Evolutionary conservation across 2,113 vertebrate species (phyloP).

Genomic region (Dermatemys mawii): DNA sequence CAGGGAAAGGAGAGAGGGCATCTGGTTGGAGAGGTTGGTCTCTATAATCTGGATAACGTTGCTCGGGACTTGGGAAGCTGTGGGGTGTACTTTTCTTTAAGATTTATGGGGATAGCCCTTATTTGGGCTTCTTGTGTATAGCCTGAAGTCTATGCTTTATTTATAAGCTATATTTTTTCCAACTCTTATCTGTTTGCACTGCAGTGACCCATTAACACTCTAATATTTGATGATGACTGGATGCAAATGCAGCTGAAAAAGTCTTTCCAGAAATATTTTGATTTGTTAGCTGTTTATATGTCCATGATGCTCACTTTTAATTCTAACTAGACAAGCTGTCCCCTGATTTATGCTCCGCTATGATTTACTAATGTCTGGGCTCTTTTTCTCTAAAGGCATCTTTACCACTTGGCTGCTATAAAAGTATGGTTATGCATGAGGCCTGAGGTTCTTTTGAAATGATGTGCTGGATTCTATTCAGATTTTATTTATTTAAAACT

Average conservation of each 20-base stretch:
- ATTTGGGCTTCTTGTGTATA: background rate
- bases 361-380: background rate
- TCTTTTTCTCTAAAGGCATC: background rate
- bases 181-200: background rate
- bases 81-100: background rate
- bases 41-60: background rate
- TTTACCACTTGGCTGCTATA: background rate
- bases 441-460: slow-evolving; percentile 58
- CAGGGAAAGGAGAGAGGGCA: background rate
- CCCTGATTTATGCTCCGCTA: background rate
- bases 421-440: background rate
- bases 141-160: background rate
- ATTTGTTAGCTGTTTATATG: background rate
- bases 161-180: background rate
- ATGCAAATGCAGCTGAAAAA: background rate
- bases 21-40: background rate
- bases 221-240: background rate
- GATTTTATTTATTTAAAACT: slow-evolving; percentile 62
- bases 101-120: background rate
- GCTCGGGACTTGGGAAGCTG: background rate
- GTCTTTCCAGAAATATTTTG: background rate
- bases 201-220: background rate
- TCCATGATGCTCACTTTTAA: background rate
- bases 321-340: background rate
- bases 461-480: slow-evolving; percentile 42